Evolutionary conservation across 1,140 invertebrate genomes (phyloP), one percentile per base, ranked within the genome.

Genomic region (Oppia nitens): DNA sequence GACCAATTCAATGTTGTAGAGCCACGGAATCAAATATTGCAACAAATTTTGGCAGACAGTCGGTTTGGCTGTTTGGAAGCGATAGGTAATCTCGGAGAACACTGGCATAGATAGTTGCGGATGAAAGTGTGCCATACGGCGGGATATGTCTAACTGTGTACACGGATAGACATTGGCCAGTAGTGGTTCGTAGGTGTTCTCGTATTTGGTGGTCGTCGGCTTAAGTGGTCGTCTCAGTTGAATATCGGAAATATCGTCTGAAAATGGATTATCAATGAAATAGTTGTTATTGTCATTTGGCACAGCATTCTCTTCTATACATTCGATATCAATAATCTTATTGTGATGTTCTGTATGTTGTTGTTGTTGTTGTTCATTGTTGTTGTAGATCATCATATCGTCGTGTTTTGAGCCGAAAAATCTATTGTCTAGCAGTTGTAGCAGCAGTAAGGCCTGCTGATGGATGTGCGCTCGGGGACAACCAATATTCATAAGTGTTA

Each of bases 51-150:
- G 87, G 11, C 89, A 76, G 0, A 95, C 84, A 70, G 90, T 83
- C 2, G 87, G 83, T 21, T 89, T 75, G 0, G 92, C 92, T n/a
- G 88, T 93, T 75, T 97, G 91, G 68, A 98, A 87, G 55, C 94
- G 79, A 68, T 87, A 85, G 1, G 92, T 97, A 52, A 98, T 93
- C 79, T 98, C 95, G 68, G 92, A 96, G 74, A 98, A 98, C 80
- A 98, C 95, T 0, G 92, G 90, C 91, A 98, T 96, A 11, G 94
- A 97, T 0, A 98, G 77, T 67, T 98, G 92, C 0, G 93, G 90
- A 71, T 98, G 92, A 12, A 95, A 74, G 57, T 89, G 83, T 0
- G 94, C 86, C 60, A 98, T 73, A 68, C 96, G 89, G 57, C 85
- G 79, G 0, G 90, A 93, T 2, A 98, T 76, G 71, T 87, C 87